phyloP scores from a whole-genome alignment of 2,113 vertebrate species.

The Emydocephalus ijimae region DNA sequence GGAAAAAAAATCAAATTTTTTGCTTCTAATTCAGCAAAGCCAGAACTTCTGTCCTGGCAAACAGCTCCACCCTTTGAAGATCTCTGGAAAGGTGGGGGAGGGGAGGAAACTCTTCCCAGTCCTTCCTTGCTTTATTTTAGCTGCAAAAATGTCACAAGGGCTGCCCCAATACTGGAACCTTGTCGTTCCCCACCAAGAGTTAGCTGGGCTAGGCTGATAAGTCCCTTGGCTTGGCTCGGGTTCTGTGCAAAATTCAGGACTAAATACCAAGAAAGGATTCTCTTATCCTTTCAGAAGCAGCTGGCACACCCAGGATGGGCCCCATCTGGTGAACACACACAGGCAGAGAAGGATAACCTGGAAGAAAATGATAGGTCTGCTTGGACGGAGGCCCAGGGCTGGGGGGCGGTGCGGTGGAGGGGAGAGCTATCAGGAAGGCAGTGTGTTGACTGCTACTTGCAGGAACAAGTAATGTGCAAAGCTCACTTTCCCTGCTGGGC shows the following conservation, averaged over 20 bases:
- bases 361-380: conserved; percentile 1
- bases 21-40: background rate
- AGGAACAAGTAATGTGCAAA: background rate
- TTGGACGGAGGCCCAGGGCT: background rate
- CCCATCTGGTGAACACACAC: conserved; percentile 24
- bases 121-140: background rate
- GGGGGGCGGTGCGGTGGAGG: no score
- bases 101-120: background rate
- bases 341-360: background rate
- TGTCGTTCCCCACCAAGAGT: background rate
- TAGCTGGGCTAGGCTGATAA: conserved; percentile 17
- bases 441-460: background rate
- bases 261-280: background rate
- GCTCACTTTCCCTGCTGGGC: background rate
- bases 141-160: no score
- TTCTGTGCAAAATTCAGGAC: no score
- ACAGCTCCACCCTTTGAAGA: background rate
- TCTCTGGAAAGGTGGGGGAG: background rate
- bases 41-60: background rate
- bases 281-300: conserved; percentile 3
- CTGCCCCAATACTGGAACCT: background rate
- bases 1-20: background rate
- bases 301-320: conserved; percentile 13
- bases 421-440: fast-evolving
- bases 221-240: background rate